These are phyloP conservation scores for Ailurus styani DNA, from an alignment of 2,113 vertebrate species.

Conservation along the genomic window DNA sequence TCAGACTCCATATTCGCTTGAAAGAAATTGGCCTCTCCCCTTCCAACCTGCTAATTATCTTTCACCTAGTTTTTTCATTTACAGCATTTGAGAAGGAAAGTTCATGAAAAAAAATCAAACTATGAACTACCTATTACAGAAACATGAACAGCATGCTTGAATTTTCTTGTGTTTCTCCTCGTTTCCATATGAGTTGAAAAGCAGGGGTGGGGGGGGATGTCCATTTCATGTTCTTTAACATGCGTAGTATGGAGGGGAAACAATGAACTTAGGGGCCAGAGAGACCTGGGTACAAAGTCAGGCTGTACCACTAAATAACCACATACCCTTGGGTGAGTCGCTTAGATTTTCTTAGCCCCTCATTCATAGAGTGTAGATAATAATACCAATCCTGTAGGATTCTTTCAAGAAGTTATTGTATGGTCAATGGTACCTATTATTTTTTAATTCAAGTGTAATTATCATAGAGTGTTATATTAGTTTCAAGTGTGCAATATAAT, in stretches of 20 bases:
- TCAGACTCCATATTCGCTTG: not conserved
- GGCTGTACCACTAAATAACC: not conserved
- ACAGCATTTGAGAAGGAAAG: not conserved
- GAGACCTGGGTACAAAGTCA: not conserved
- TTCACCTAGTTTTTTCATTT: not conserved
- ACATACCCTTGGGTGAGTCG: not conserved
- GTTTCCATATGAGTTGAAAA: not conserved
- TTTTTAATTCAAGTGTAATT: not conserved
- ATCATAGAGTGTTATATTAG: not conserved
- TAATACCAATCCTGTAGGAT: not conserved
- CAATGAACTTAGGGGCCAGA: not conserved
- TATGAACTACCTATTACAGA: not conserved
- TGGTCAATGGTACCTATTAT: not conserved
- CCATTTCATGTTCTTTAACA: not conserved
- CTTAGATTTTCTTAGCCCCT: not conserved
- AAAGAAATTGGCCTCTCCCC: not conserved
- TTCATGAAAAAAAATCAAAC: not conserved
- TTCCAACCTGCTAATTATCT: slow-evolving; percentile 9
- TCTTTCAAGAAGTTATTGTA: not conserved
- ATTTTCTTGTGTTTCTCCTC: not conserved
- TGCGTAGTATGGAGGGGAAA: not conserved
- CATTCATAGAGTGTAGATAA: not conserved
- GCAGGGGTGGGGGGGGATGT: not conserved
- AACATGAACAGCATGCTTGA: not conserved
- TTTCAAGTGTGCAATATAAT: not conserved